Evolutionary conservation across 2,888 invertebrate species (phyloP).

Genomic region (Cheilosia urbana): DNA sequence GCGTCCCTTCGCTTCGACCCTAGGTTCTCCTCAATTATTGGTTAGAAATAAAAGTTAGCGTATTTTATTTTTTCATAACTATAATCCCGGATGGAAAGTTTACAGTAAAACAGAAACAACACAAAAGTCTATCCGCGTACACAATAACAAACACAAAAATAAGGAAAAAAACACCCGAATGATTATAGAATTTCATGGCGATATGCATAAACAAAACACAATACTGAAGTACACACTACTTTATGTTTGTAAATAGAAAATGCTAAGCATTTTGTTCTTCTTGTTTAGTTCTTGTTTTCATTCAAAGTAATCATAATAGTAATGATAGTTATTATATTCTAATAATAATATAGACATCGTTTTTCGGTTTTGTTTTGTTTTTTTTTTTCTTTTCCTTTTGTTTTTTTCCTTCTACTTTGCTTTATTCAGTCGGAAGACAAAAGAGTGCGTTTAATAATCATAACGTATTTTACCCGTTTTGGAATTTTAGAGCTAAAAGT

Average conservation of each 20-base stretch:
- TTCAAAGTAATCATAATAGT: constrained; percentile 40
- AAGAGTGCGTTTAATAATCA: constrained; percentile 43
- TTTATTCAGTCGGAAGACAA: constrained; percentile 36
- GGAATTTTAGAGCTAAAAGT: constrained; percentile 44
- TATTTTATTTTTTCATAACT: constrained; percentile 54
- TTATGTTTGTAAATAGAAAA: constrained; percentile 68
- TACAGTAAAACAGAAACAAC: constrained; percentile 11
- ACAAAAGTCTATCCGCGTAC: constrained; percentile 36
- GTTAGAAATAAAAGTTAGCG: constrained; percentile 57
- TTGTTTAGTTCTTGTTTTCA: constrained; percentile 54
- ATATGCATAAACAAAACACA: constrained; percentile 33
- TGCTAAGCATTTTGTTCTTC: constrained; percentile 68
- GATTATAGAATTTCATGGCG: constrained; percentile 42
- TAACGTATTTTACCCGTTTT: constrained; percentile 17
- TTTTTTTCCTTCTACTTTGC: constrained; percentile 32
- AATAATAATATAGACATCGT: constrained; percentile 20
- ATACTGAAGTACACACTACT: constrained; percentile 21
- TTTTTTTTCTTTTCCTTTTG: constrained; percentile 26
- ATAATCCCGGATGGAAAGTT: constrained; percentile 46
- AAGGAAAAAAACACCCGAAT: constrained; percentile 19
- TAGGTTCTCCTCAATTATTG: constrained; percentile 26
- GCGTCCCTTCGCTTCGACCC: constrained; percentile 4
- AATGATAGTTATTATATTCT: constrained; percentile 39
- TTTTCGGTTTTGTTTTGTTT: constrained; percentile 22
- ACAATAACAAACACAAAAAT: constrained; percentile 21